A percentile compares a stretch with the other conserved stretches of the same genome.
These are phyloP conservation scores for Chlorops oryzae DNA, from an alignment of 1,140 invertebrate species.

Conservation along the genomic window DNA sequence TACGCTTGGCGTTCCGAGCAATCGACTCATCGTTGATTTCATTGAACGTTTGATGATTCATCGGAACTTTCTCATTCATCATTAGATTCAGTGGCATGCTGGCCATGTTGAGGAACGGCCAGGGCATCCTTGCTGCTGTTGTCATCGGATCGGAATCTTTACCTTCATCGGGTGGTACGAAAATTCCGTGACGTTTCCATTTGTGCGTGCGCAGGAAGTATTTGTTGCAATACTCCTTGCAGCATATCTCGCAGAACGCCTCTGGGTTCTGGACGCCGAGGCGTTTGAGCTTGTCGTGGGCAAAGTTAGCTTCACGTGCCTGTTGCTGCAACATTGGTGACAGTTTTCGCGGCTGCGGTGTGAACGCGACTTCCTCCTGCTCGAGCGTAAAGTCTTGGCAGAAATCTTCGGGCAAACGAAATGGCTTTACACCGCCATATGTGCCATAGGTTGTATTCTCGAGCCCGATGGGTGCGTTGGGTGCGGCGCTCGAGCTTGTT, in stretches of 20 bases:
- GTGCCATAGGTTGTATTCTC: background rate
- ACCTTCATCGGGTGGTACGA: conserved; percentile 55
- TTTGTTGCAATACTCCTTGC: conserved; percentile 93
- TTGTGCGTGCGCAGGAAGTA: conserved; percentile 91
- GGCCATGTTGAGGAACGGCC: conserved; percentile 53
- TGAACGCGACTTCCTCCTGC: conserved; percentile 53
- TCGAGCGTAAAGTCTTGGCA: conserved; percentile 48
- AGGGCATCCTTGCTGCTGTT: conserved; percentile 34
- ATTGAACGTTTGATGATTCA: conserved; percentile 12
- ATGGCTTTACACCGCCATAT: conserved; percentile 14
- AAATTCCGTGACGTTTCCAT: conserved; percentile 70
- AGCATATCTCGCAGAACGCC: conserved; percentile 89
- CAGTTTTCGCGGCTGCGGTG: conserved; percentile 54
- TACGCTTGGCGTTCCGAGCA: conserved; percentile 29
- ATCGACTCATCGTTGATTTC: conserved; percentile 1
- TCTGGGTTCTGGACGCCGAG: conserved; percentile 79
- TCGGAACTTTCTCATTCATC: conserved; percentile 40
- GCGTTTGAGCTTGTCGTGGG: conserved; percentile 62
- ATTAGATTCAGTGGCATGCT: conserved; percentile 59
- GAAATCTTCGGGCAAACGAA: conserved; percentile 43
- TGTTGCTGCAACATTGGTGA: conserved; percentile 58
- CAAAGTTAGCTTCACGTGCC: conserved; percentile 59
- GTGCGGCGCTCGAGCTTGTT: background rate
- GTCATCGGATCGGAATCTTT: conserved; percentile 42
- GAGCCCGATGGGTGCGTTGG: background rate